phyloP scores from a whole-genome alignment of 2,797 vertebrate species.

The Glyptemys insculpta region DNA sequence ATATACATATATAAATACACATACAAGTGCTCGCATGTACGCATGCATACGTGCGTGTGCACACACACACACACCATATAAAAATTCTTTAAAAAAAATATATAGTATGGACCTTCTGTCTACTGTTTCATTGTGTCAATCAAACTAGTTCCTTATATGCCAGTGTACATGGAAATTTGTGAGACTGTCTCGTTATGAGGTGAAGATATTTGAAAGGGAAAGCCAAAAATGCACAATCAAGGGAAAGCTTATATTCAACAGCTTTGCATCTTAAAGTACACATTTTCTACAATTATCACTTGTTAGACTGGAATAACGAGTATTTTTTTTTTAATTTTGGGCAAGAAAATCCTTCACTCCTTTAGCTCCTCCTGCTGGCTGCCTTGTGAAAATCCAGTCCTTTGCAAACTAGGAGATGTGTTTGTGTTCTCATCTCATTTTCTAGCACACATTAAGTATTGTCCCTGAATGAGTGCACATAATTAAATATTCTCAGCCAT shows the following conservation, averaged over 20 bases:
- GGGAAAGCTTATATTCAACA: background rate
- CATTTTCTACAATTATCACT: background rate
- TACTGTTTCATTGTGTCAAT: background rate
- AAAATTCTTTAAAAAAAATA: background rate
- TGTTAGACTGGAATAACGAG: background rate
- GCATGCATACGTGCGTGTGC: too few species aligned
- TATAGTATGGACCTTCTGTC: accelerated
- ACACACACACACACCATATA: accelerated
- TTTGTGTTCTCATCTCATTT: background rate
- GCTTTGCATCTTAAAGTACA: background rate
- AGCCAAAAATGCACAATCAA: background rate
- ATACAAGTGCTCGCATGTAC: background rate
- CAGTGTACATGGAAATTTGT: background rate
- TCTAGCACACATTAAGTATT: background rate
- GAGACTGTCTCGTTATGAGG: background rate
- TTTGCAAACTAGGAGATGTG: background rate
- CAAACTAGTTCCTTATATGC: background rate
- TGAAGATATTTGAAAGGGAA: background rate
- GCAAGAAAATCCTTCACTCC: background rate
- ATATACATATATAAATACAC: background rate
- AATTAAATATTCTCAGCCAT: background rate
- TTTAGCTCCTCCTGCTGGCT: constrained; percentile 36
- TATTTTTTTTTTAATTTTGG: background rate
- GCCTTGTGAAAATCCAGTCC: background rate
- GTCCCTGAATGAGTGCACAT: background rate